Evolutionary conservation across 1,140 invertebrate genomes (phyloP), one percentile per base, ranked within the genome.

Genomic region (Eulimnadia texana): DNA sequence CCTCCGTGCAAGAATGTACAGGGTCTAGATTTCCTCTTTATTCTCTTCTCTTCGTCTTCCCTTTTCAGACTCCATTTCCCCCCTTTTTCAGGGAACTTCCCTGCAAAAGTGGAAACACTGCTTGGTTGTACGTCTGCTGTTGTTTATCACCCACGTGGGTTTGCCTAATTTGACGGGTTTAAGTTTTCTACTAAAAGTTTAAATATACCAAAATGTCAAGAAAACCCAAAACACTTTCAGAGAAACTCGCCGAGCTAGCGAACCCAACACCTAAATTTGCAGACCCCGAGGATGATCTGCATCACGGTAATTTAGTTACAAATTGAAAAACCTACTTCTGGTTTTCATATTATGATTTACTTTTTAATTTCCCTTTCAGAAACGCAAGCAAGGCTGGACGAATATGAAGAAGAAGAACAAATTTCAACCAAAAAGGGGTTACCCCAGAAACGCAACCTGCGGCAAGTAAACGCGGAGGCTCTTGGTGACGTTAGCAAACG

Each of bases 401-500:
- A 24, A 13, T 61, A 25, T 33, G 60, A 61, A 16, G 60, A 61
- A 3, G 49, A 61, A 20, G n/a, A 60, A 33, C 10, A 28, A 28
- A 54, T 13, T 20, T 27, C 51, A 52, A 42, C 50, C 16, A 27
- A 55, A 2, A 61, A 61, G 23, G 2, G 22, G 33, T 10, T 28
- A 11, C 29, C 28, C 13, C 52, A 47, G 13, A 54, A 54, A 33
- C n/a, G 49, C 3, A 28, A 29, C 16, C 51, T 54, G 16, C 25
- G 55, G 10, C 55, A 79, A 66, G 70, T 75, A 66, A 86, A 83
- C 67, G 72, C 83, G 3, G 76, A 80, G 68, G 71, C 83, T 53
- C 68, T 88, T 19, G 81, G 80, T 62, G 80, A 86, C 64, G 67
- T 81, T 25, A 84, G 85, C 71, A 76, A 79, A 62, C 82, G 82